Base-by-base conservation (phyloP, 2,797 vertebrate species). In the Spatula clypeata region DNA sequence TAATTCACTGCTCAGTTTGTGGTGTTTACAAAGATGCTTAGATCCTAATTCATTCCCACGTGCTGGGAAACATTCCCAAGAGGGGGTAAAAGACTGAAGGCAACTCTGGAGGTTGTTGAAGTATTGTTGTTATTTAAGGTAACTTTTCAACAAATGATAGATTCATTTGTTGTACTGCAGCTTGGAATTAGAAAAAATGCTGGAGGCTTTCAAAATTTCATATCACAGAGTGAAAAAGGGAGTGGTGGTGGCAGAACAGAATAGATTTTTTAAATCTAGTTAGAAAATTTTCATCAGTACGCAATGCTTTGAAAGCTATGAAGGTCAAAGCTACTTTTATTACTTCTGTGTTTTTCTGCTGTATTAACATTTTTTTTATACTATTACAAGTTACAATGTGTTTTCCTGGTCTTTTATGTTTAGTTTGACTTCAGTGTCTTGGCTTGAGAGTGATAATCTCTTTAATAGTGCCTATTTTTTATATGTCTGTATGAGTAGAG, bases 301-400 rank as follows among this genome's bases (percentile, higher is more conserved):
- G 32, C 42, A 72, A 72, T n/a, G 65, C 23, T 77, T 84, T 51
- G 57, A 94, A 95, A 95, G 51, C 60, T 61, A 12, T 75, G 62
- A 67, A 79, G 49, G 61, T 91, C 2, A 0, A 85, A 86, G 72
- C 69, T 82, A 77, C 65, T 86, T 85, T 86, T 95, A 92, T 93
- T 91, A 74, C 61, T 90, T 71, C 21, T 72, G n/a, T 85, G 54
- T 2, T 86, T 89, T 96, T 93, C 76, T 97, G 69, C 84, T 82
- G 38, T 80, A 69, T 45, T 93, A 91, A 72, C 81, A 55, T 90
- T 92, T 95, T 95, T 73, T 73, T 72, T 74, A 60, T 16, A 20
- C 16, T 93, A 9, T 34, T 92, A 85, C 6, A 19, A 83, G 61
- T 91, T 94, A 85, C 26, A 69, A 14, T 40, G 6, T 75, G 26